A percentile compares a stretch with the other conserved stretches of the same genome.
Conservation (phyloP, 2,888 invertebrate species). For the Sussaba pulchella region DNA sequence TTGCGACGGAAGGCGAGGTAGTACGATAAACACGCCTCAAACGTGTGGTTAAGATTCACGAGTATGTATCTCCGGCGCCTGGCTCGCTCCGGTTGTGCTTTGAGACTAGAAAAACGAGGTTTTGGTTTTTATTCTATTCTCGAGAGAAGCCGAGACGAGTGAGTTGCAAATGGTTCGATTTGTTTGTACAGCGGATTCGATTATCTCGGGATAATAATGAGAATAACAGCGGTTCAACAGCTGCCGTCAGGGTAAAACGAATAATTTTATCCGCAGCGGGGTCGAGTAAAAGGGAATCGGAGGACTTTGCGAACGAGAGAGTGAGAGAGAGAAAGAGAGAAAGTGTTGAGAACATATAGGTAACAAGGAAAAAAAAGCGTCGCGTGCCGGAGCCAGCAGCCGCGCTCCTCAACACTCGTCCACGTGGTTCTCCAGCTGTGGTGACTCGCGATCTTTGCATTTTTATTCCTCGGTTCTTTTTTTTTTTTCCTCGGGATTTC, state of each 20-base stretch:
- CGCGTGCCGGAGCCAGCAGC: constrained; percentile 55
- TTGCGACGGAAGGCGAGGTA: constrained; percentile 38
- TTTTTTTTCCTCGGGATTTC: constrained; percentile 48
- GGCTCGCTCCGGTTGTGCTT: not conserved
- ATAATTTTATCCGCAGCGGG: too few species aligned
- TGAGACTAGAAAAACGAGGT: not conserved
- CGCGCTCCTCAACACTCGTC: constrained; percentile 39
- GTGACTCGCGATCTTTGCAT: constrained; percentile 47
- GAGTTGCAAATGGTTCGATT: not conserved
- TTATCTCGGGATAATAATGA: too few species aligned
- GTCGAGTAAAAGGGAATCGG: too few species aligned
- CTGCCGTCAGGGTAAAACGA: too few species aligned
- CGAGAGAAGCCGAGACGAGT: not conserved
- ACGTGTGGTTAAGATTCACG: constrained; percentile 70
- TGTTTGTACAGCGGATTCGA: not conserved
- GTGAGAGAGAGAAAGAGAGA: constrained; percentile 60
- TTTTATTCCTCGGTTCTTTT: constrained; percentile 11
- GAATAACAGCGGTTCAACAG: too few species aligned
- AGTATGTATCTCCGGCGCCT: constrained; percentile 47
- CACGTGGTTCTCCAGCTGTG: constrained; percentile 62
- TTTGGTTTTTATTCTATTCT: not conserved
- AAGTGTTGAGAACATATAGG: not conserved
- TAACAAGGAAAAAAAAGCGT: constrained; percentile 45
- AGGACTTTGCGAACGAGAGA: too few species aligned
- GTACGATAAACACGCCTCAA: constrained; percentile 73